A percentile compares a stretch with the other conserved stretches of the same genome.
phyloP scores from a whole-genome alignment of 92 coral and sea anemone genomes.

The Bergia sp. region DNA sequence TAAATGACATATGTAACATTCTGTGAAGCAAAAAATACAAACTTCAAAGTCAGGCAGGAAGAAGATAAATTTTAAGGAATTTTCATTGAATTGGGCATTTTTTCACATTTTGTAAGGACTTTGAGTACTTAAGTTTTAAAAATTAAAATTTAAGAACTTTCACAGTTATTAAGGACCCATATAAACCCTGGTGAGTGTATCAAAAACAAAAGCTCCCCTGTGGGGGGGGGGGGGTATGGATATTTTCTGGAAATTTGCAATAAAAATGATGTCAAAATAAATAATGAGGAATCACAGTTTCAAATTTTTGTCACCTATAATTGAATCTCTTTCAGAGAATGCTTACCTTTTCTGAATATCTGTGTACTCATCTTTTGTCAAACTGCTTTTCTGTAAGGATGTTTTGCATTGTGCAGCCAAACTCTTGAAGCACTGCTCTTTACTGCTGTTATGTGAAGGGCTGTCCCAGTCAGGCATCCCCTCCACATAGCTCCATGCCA shows the following conservation, averaged over 20 bases:
- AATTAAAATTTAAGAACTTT: no score
- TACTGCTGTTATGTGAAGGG: constrained; percentile 80
- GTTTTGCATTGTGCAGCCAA: constrained; percentile 78
- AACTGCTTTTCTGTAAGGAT: constrained; percentile 56
- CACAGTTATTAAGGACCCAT: no score
- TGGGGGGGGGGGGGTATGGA: no score
- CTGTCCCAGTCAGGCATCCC: constrained; percentile 86
- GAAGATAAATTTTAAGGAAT: no score
- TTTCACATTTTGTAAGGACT: no score
- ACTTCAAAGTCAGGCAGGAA: no score
- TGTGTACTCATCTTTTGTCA: constrained; percentile 54
- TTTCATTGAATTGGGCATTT: no score
- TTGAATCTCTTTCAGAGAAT: not conserved
- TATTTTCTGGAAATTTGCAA: not conserved
- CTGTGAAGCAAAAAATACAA: no score
- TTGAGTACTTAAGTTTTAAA: no score
- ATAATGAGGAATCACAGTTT: not conserved
- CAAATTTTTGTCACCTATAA: not conserved
- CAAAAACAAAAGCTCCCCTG: no score
- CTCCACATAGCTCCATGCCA: constrained; percentile 77
- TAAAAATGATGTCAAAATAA: not conserved
- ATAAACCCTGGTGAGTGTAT: no score
- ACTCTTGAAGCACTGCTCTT: constrained; percentile 68
- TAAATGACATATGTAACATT: no score
- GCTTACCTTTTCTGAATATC: constrained; percentile 49